Conservation (phyloP, 53 echinoderm and acorn worm species). For the Glandiceps talaboti region DNA sequence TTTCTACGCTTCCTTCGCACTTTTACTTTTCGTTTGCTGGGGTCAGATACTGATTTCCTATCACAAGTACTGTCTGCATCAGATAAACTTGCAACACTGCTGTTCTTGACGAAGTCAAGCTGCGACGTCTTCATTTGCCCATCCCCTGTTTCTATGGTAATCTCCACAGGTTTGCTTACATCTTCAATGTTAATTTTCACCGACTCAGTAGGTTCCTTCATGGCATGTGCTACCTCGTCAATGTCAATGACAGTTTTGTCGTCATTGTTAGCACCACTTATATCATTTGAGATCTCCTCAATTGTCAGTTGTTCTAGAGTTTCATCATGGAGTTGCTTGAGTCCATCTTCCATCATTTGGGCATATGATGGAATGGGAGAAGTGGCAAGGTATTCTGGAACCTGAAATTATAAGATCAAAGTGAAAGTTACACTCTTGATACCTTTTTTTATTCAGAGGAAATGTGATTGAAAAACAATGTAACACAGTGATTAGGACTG, state of each 20-base stretch:
- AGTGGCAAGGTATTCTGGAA: conserved; percentile 80
- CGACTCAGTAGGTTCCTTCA: conserved; percentile 4
- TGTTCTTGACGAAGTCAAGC: neutral
- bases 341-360: conserved; percentile 56
- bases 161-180: neutral
- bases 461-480: too few relatives aligned
- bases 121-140: neutral
- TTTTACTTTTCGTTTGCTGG: neutral
- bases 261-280: neutral
- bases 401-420: conserved; percentile 24
- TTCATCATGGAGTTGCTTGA: conserved; percentile 2
- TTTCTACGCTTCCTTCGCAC: conserved; percentile 6
- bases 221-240: neutral
- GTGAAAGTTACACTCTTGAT: too few relatives aligned
- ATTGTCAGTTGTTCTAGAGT: neutral
- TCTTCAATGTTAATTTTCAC: neutral
- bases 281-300: neutral
- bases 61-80: conserved; percentile 4
- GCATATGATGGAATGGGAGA: conserved; percentile 47
- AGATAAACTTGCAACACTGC: neutral
- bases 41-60: conserved; percentile 21
- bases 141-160: conserved; percentile 3
- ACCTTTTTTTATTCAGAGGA: too few relatives aligned
- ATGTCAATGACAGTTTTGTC: neutral
- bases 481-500: too few relatives aligned